Percentiles rank a stretch among this genome's conserved stretches.
Conservation (phyloP, 1,140 invertebrate species). For the Bombus polaris region DNA sequence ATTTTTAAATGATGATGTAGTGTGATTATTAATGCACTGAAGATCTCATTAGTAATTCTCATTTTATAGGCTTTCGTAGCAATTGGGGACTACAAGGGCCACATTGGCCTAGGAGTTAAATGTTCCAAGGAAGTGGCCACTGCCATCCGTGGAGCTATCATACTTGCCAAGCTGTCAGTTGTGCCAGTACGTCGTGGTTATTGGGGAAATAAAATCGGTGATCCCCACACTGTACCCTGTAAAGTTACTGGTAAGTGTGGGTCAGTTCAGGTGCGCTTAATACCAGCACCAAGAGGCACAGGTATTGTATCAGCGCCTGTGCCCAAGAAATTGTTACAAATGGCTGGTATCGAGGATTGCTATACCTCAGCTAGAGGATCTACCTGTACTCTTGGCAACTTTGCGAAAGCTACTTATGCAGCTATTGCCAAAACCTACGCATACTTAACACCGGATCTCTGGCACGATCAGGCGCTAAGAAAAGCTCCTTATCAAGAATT, state of each 20-base stretch:
- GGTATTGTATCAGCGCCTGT: conserved; percentile 99
- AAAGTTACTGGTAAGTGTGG: conserved; percentile 99
- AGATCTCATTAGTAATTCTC: background rate
- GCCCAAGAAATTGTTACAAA: conserved; percentile 98
- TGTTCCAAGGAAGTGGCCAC: conserved; percentile 99
- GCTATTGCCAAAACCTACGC: conserved; percentile 99
- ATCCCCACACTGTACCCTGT: conserved; percentile 99
- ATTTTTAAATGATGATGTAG: no score
- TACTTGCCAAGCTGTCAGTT: conserved; percentile 98
- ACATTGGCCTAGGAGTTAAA: conserved; percentile 99
- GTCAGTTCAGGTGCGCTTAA: conserved; percentile 97
- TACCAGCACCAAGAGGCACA: conserved; percentile 99
- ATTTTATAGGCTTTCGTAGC: conserved; percentile 88
- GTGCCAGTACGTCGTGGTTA: conserved; percentile 99
- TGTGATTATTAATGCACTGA: background rate
- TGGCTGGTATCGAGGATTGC: conserved; percentile 99
- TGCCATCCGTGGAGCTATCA: conserved; percentile 99
- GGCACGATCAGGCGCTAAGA: conserved; percentile 95
- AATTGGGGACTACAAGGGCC: conserved; percentile 99
- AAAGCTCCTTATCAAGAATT: conserved; percentile 97
- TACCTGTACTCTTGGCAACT: conserved; percentile 99
- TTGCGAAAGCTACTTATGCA: conserved; percentile 99
- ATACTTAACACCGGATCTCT: conserved; percentile 99
- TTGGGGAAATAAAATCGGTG: conserved; percentile 99
- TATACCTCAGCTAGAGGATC: conserved; percentile 98